Percentiles rank a stretch among this genome's conserved stretches.
These are phyloP conservation scores for Tridacna crocea DNA, from an alignment of 2,888 invertebrate species.

Conservation along the genomic window DNA sequence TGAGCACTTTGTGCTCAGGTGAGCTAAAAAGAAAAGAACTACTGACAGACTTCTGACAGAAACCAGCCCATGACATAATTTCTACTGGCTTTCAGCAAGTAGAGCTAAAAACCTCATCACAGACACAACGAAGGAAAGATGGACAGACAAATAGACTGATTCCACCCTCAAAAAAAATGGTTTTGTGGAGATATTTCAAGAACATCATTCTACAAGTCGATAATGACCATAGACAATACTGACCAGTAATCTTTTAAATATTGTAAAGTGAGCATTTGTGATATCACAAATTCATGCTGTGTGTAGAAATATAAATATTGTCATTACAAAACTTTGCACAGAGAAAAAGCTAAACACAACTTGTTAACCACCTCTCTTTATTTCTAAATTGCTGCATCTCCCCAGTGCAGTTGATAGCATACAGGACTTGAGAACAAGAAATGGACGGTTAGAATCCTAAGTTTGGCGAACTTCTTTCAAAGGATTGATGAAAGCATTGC, in stretches of 20 bases:
- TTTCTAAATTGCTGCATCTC: no score
- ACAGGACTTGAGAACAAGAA: no score
- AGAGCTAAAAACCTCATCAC: neutral
- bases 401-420: no score
- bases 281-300: neutral
- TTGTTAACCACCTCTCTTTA: no score
- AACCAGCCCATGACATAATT: neutral
- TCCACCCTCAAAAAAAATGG: neutral
- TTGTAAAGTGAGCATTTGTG: neutral
- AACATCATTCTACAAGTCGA: neutral
- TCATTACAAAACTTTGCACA: conserved; percentile 24
- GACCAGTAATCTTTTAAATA: neutral
- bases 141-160: neutral
- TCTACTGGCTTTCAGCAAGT: neutral
- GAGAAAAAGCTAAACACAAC: conserved; percentile 13
- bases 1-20: no score
- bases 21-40: neutral
- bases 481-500: no score
- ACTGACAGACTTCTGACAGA: neutral
- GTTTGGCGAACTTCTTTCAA: no score
- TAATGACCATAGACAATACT: neutral
- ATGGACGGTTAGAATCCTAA: no score
- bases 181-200: neutral
- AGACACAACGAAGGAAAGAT: neutral
- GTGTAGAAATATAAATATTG: neutral